Evolutionary conservation across 1,140 invertebrate genomes (phyloP), one percentile per base, ranked within the genome.

Genomic region (Coenobita brevimanus): DNA sequence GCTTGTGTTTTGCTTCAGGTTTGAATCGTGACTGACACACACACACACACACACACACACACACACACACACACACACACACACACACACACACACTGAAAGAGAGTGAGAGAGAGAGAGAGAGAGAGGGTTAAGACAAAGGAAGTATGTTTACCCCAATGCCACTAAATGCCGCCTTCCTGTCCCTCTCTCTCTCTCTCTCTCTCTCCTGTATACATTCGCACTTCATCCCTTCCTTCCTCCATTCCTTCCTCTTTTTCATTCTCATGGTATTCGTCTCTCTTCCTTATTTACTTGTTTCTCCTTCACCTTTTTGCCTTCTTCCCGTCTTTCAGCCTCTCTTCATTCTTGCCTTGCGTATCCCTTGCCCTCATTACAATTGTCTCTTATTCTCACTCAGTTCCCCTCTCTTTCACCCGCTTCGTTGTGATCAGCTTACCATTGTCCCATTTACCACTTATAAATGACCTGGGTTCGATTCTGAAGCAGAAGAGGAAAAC

Each of bases 11-110:
- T 24, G 10, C 24, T 27, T 27, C 24, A 13, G 13, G 1, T 69
- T 69, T 33, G 8, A 69, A 21, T 17, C 24, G 24, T 21, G 13
- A 33, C 13, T 13, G 10, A 80, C 17, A 30, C n/a, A 80, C n/a
- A 80, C 4, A 57, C 13, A 80, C 13, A 60, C 13, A 80, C 13
- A 80, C 24, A 60, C 24, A 80, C 24, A 80, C 24, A 62, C 24
- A 60, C 27, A n/a, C n/a, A n/a, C n/a, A n/a, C n/a, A n/a, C n/a
- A 80, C 43, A 80, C 15, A 80, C 46, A 62, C 46, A 60, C 46
- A 81, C n/a, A 60, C 46, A 60, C n/a, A 60, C n/a, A 81, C 3
- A 62, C 3, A 60, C 24, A 36, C 46, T 60, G 50, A 60, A 54
- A 81, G 50, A 62, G 50, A 60, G 50, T 30, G 50, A 60, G 50